These are phyloP conservation scores for Salvelinus namaycush DNA, from an alignment of 2,113 vertebrate species.

Conservation along the genomic window DNA sequence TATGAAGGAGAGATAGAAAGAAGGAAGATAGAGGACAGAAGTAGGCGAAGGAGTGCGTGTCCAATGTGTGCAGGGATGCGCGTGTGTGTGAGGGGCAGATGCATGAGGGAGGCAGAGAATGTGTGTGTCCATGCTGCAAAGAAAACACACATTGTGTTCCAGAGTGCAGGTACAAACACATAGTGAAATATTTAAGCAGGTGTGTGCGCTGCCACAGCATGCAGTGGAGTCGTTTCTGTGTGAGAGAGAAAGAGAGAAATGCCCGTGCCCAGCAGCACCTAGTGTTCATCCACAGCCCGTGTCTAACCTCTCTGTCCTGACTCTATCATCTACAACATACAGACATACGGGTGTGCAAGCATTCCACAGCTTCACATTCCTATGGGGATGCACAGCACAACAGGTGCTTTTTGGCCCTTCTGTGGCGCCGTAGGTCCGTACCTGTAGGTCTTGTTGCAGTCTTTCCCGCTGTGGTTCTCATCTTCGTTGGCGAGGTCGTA, in stretches of 20 bases:
- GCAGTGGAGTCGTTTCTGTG: slow-evolving; percentile 48
- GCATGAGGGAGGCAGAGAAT: slow-evolving; percentile 14
- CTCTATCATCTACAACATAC: slow-evolving; percentile 16
- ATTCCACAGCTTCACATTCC: slow-evolving; percentile 49
- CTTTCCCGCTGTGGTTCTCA: slow-evolving; percentile 60
- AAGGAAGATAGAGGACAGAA: slow-evolving; percentile 19
- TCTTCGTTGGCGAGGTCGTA: slow-evolving; percentile 72
- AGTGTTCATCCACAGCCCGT: slow-evolving; percentile 35
- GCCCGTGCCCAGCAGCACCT: slow-evolving; percentile 29
- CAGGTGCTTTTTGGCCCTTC: slow-evolving; percentile 5
- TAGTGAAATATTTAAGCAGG: slow-evolving; percentile 27
- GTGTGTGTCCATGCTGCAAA: slow-evolving; percentile 34
- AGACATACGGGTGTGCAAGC: slow-evolving; percentile 35
- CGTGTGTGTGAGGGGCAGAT: background rate
- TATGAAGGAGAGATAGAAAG: slow-evolving; percentile 40
- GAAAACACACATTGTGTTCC: slow-evolving; percentile 10
- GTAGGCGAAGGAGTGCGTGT: background rate
- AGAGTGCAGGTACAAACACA: slow-evolving; percentile 32
- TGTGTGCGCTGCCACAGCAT: slow-evolving; percentile 50
- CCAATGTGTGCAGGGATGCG: slow-evolving; percentile 11
- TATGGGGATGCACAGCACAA: slow-evolving; percentile 12
- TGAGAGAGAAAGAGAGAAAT: slow-evolving; percentile 16
- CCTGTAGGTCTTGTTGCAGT: slow-evolving; percentile 78
- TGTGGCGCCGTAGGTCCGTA: slow-evolving; percentile 38
- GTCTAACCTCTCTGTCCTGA: slow-evolving; percentile 36